Base-by-base conservation (phyloP, 92 coral and sea anemone species). In the Micromussa lordhowensis region DNA sequence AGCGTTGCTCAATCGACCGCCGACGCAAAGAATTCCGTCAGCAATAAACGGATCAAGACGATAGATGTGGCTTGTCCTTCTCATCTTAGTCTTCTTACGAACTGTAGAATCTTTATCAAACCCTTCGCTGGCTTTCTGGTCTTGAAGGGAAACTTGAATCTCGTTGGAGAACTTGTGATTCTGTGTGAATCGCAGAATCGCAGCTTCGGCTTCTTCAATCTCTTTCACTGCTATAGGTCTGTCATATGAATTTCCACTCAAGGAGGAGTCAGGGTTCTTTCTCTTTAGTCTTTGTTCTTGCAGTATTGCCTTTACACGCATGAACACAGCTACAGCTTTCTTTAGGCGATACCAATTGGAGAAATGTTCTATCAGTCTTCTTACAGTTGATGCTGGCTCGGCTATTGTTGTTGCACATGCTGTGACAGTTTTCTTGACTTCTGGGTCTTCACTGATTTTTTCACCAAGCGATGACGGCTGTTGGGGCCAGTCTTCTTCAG, bases 361-460 rank as follows among this genome's bases (percentile, higher is more conserved):
- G 79, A 77, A 77, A 31, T 76, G 79, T 40, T 44, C 64, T 1
- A 82, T 38, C 57, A 86, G 69, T 26, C 53, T 87, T 38, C 77
- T 30, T 61, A 57, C 89, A 24, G 64, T 69, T 75, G 89, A 72
- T 31, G 83, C 84, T 1, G 59, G 71, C 26, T 54, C 81, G 2
- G 66, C 58, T 83, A 63, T 64, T 38, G 74, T 64, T 80, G 85
- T 59, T 80, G 24, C 55, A 55, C 85, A 58, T 71, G 74, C 64
- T 34, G 30, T 58, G 28, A 81, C 66, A 30, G 57, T 32, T 74
- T 69, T 81, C 77, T 80, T 81, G 32, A 86, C 86, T 61, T 91
- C 92, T 38, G 90, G 90, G n/a, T 92, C 92, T 74, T 86, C 90
- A 19, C 61, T 40, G 74, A 92, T 54, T 82, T 66, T 3, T 77